Evolutionary conservation across 1,140 invertebrate species (phyloP).

Genomic region (Eriocheir sinensis): DNA sequence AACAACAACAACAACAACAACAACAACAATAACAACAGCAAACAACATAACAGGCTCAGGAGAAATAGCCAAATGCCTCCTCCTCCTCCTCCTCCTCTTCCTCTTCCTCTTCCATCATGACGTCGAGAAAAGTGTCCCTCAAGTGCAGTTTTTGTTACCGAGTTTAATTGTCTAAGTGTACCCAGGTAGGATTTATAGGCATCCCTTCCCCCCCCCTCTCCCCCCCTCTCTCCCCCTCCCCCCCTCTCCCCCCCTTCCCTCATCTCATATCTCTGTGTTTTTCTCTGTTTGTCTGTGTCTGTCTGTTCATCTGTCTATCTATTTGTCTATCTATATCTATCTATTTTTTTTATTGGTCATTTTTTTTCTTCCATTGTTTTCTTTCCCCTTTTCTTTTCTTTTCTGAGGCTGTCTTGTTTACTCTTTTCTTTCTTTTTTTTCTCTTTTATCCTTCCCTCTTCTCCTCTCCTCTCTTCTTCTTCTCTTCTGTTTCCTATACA

Average conservation of each 20-base stretch:
- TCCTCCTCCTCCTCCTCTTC: too few relatives aligned
- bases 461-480: too few relatives aligned
- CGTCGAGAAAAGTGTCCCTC: too few relatives aligned
- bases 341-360: not conserved
- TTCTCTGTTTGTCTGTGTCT: not conserved
- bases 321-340: slow-evolving; percentile 29
- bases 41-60: too few relatives aligned
- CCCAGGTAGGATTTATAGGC: not conserved
- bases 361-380: not conserved
- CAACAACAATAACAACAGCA: too few relatives aligned
- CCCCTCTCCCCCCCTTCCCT: too few relatives aligned
- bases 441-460: not conserved
- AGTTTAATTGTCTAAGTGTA: not conserved
- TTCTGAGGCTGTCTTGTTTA: not conserved
- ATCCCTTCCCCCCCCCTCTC: not conserved
- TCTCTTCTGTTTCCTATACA: too few relatives aligned
- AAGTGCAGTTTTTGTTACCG: not conserved
- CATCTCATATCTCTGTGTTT: too few relatives aligned
- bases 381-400: not conserved
- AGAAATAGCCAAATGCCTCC: too few relatives aligned
- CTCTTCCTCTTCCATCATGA: too few relatives aligned
- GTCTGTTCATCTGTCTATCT: not conserved
- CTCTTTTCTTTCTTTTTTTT: not conserved
- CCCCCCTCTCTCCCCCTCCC: too few relatives aligned
- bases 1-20: too few relatives aligned